Conservation (phyloP, 2,113 vertebrate genomes). For the Lophius piscatorius region DNA sequence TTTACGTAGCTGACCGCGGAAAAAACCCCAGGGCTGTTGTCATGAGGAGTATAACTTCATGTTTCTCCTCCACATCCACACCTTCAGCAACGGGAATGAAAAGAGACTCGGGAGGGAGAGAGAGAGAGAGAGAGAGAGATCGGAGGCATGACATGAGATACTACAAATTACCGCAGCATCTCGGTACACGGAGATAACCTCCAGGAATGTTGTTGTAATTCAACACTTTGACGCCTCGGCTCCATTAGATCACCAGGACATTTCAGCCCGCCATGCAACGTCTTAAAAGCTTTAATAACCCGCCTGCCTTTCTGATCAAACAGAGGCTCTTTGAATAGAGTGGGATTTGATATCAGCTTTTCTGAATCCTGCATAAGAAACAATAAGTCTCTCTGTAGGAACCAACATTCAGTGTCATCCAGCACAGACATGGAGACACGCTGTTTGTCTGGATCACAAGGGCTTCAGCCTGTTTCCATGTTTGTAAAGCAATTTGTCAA, state of each 20-base stretch:
- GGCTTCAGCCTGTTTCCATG: slow-evolving; percentile 52
- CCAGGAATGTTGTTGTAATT: slow-evolving; percentile 67
- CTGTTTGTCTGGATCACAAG: slow-evolving; percentile 56
- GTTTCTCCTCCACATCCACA: slow-evolving; percentile 62
- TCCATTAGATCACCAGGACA: slow-evolving; percentile 35
- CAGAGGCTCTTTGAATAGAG: slow-evolving; percentile 39
- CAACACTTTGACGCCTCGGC: slow-evolving; percentile 50
- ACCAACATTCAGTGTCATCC: slow-evolving; percentile 43
- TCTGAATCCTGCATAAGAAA: slow-evolving; percentile 35
- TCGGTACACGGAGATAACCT: slow-evolving; percentile 47
- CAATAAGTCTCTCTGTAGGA: slow-evolving; percentile 59
- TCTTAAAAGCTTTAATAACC: slow-evolving; percentile 39
- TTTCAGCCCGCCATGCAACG: slow-evolving; percentile 31
- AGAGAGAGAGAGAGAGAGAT: slow-evolving; percentile 7
- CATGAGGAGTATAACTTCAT: slow-evolving; percentile 61
- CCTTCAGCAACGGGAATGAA: slow-evolving; percentile 35
- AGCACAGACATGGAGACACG: slow-evolving; percentile 60
- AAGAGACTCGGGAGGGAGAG: not conserved
- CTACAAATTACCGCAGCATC: slow-evolving; percentile 59
- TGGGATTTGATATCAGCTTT: slow-evolving; percentile 56
- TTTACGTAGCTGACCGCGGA: slow-evolving; percentile 47
- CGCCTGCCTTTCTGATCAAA: slow-evolving; percentile 36
- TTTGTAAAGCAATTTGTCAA: slow-evolving; percentile 69
- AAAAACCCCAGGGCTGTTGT: slow-evolving; percentile 38
- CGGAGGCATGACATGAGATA: slow-evolving; percentile 53